Evolutionary conservation across 2,113 vertebrate genomes (phyloP), one percentile per base, ranked within the genome.

Genomic region (Catharus fuscescens): DNA sequence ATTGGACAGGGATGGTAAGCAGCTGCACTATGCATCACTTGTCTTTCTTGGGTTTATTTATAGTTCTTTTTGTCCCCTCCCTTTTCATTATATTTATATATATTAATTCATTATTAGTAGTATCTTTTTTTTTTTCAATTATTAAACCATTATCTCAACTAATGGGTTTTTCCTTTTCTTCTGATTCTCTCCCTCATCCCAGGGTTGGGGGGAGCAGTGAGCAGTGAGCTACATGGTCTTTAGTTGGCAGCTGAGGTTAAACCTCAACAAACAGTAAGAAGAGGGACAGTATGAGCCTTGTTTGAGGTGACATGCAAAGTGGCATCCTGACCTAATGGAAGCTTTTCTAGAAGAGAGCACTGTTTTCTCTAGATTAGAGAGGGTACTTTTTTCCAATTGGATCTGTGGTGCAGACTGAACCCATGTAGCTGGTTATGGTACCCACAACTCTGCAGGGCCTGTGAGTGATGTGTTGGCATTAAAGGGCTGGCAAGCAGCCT

Each of bases 371-470:
- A 0, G 7, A 21, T n/a, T 16, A 64, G 32, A n/a, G 40, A 60
- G 61, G 23, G 18, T 8, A 4, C 15, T 29, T 47, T 57, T 61
- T 82, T 42, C n/a, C 0, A 0, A 0, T 9, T 12, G 59, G 42
- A 38, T 84, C 91, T 18, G 29, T 1, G 0, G 29, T 66, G 31
- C 50, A 48, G 50, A n/a, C n/a, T 72, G 67, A 77, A 28, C 17
- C 61, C 0, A 0, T 26, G 25, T 21, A 53, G 62, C 50, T 62
- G 36, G 28, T 89, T 73, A 18, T 13, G 50, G 47, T n/a, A 56
- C 17, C 31, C 16, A 3, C 0, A 2, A 20, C 42, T 21, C 48
- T 18, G 10, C 45, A 50, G 72, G 28, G 52, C 14, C n/a, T 91
- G 20, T 66, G 80, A 70, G 47, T 24, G 42, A 28, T 19, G 31